Evolutionary conservation across 1,140 invertebrate species (phyloP).

Genomic region (Procambarus clarkii): DNA sequence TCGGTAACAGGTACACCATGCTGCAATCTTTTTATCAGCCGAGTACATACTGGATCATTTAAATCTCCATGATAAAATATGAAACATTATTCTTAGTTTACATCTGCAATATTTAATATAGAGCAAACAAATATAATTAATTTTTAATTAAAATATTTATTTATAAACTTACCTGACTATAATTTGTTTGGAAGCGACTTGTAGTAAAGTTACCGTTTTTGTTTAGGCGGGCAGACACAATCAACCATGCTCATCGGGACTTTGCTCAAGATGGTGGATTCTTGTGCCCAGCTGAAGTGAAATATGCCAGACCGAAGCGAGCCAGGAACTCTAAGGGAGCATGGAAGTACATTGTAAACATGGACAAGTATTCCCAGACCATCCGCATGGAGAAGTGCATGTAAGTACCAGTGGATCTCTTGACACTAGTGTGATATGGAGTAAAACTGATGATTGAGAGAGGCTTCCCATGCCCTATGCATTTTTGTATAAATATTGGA

Average conservation of each 20-base stretch:
- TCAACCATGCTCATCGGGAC: conserved; percentile 74
- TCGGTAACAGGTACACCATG: conserved; percentile 74
- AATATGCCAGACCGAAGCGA: conserved; percentile 87
- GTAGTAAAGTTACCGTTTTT: too few species aligned
- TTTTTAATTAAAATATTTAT: neutral
- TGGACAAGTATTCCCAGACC: conserved; percentile 90
- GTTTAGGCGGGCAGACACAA: conserved; percentile 58
- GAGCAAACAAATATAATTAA: neutral
- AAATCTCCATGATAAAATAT: neutral
- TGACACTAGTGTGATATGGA: too few species aligned
- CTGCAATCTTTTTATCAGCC: neutral
- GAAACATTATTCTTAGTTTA: too few species aligned
- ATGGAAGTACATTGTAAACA: conserved; percentile 93
- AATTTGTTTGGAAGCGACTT: too few species aligned
- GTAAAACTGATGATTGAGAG: too few species aligned
- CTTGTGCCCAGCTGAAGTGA: conserved; percentile 89
- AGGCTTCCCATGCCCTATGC: too few species aligned
- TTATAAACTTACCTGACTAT: neutral
- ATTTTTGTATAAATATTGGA: too few species aligned
- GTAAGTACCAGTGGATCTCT: conserved; percentile 76
- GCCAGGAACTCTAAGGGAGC: conserved; percentile 85
- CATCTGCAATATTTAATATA: neutral
- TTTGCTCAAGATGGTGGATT: conserved; percentile 81
- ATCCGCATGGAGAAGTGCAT: conserved; percentile 89
- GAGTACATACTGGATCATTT: neutral